Evolutionary conservation across 1,140 invertebrate genomes (phyloP).

Genomic region (Asbolus verrucosus): DNA sequence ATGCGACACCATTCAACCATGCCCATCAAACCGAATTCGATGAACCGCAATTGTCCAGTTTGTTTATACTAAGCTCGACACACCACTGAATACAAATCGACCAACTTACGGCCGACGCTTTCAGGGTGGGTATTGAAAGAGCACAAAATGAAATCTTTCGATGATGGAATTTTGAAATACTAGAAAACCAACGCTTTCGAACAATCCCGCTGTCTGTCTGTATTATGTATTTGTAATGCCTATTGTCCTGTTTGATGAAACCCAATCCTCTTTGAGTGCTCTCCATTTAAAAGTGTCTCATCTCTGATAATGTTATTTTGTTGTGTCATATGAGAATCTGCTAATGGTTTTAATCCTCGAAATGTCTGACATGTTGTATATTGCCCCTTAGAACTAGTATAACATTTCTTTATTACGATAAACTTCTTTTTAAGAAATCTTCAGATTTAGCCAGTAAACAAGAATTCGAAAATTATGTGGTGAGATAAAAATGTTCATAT

Average conservation of each 20-base stretch:
- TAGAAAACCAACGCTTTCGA: too few relatives aligned
- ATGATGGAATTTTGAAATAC: too few relatives aligned
- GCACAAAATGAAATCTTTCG: constrained; percentile 6
- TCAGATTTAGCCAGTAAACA: too few relatives aligned
- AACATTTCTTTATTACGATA: too few relatives aligned
- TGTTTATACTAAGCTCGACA: constrained; percentile 3
- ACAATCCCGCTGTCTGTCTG: too few relatives aligned
- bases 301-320: background rate
- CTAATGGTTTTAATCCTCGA: constrained; percentile 1
- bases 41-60: constrained; percentile 25
- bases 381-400: too few relatives aligned
- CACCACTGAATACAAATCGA: constrained; percentile 1
- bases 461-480: too few relatives aligned
- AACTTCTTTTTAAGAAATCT: too few relatives aligned
- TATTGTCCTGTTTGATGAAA: background rate
- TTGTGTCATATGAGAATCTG: background rate
- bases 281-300: background rate
- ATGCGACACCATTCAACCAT: constrained; percentile 27
- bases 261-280: background rate
- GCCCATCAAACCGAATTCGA: constrained; percentile 7
- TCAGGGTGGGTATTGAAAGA: too few relatives aligned
- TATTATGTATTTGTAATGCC: background rate
- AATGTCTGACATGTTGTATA: too few relatives aligned
- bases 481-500: too few relatives aligned
- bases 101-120: background rate